phyloP scores from a whole-genome alignment of 2,797 vertebrate species.

The Gymnothorax javanicus region DNA sequence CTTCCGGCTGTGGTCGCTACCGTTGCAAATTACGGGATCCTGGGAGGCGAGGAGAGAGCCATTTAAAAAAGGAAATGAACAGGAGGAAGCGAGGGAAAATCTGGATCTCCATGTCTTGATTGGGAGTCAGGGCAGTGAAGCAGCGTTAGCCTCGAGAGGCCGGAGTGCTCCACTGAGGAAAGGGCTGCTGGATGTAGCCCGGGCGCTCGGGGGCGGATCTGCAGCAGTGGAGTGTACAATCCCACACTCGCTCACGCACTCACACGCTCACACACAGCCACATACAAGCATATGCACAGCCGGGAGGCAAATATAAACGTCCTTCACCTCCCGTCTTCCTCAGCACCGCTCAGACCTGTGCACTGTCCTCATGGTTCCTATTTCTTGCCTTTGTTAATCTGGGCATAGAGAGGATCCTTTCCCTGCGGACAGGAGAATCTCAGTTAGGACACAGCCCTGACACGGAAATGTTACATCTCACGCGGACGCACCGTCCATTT shows the following conservation, averaged over 20 bases:
- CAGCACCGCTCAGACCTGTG: constrained; percentile 67
- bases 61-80: constrained; percentile 24
- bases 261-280: constrained; percentile 39
- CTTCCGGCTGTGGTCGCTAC: not conserved
- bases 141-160: constrained; percentile 50
- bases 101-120: constrained; percentile 29
- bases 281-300: constrained; percentile 43
- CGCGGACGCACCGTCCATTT: not conserved
- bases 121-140: constrained; percentile 55
- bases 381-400: constrained; percentile 97
- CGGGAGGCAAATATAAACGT: constrained; percentile 46
- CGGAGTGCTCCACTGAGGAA: constrained; percentile 28
- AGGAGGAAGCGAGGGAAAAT: constrained; percentile 7
- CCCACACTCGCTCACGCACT: constrained; percentile 36
- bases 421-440: constrained; percentile 71
- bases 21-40: not conserved
- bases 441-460: constrained; percentile 22
- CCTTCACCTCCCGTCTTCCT: constrained; percentile 67
- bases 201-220: constrained; percentile 43
- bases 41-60: constrained; percentile 10
- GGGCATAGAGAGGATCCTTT: constrained; percentile 92
- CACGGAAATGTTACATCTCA: not conserved
- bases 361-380: constrained; percentile 70
- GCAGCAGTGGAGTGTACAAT: constrained; percentile 42
- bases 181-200: constrained; percentile 41